phyloP scores from a whole-genome alignment of 1,140 invertebrate species.

The Microvelia longipes region DNA sequence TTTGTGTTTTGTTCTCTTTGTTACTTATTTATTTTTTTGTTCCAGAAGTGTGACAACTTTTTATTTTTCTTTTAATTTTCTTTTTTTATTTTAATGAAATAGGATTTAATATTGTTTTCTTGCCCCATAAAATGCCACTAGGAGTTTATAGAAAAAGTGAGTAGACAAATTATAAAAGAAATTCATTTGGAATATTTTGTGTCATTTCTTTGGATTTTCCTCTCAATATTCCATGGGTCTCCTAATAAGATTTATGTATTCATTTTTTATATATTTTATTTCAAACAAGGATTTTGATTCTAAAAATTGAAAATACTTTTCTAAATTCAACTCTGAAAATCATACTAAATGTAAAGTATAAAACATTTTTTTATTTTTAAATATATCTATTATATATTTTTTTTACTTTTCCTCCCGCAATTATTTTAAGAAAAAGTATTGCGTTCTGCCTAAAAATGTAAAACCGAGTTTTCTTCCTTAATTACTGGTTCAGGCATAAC shows the following conservation, averaged over 20 bases:
- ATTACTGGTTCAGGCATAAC: no score
- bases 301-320: no score
- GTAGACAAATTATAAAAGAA: conserved; percentile 10
- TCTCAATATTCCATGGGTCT: neutral
- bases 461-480: no score
- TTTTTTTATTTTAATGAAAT: neutral
- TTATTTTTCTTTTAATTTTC: neutral
- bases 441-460: no score
- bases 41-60: neutral
- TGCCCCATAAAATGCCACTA: conserved; percentile 13
- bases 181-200: neutral
- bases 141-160: conserved; percentile 17
- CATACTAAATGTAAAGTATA: no score
- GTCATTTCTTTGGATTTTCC: neutral
- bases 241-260: neutral
- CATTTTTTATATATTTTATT: neutral
- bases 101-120: conserved; percentile 12
- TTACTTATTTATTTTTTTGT: neutral
- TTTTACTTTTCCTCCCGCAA: no score
- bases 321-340: no score
- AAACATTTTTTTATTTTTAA: no score
- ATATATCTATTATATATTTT: no score
- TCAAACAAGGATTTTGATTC: neutral
- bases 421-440: no score
- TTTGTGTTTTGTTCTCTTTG: neutral